Percentiles rank a stretch among this genome's conserved stretches.
Evolutionary conservation across 2,888 invertebrate species (phyloP).

Genomic region (Acrocyrtus sp.): DNA sequence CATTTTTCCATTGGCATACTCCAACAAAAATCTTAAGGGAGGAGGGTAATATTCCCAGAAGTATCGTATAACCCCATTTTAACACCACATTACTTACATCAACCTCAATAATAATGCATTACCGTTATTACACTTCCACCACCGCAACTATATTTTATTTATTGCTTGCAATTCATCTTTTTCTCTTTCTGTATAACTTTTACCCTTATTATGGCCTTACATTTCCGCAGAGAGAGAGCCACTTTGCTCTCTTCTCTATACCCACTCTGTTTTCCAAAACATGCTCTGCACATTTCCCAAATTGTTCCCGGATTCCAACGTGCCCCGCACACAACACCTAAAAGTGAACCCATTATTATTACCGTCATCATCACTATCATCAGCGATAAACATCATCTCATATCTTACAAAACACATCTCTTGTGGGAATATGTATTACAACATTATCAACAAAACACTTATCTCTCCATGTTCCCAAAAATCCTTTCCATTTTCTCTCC

Average conservation of each 20-base stretch:
- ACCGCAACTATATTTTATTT: too few relatives aligned
- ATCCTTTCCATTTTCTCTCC: slow-evolving; percentile 1
- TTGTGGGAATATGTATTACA: slow-evolving; percentile 39
- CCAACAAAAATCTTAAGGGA: slow-evolving; percentile 8
- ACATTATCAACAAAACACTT: slow-evolving; percentile 22
- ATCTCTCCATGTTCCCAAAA: too few relatives aligned
- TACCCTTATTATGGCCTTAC: too few relatives aligned
- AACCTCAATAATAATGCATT: slow-evolving; percentile 23
- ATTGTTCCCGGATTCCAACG: too few relatives aligned
- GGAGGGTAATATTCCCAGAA: slow-evolving; percentile 38
- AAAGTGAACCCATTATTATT: slow-evolving; percentile 33
- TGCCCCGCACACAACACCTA: too few relatives aligned
- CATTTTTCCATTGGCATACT: too few relatives aligned
- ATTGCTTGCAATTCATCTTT: too few relatives aligned
- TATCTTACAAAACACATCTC: slow-evolving; percentile 32
- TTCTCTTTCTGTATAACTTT: too few relatives aligned
- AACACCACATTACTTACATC: slow-evolving; percentile 32
- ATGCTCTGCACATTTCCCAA: too few relatives aligned
- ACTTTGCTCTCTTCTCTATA: too few relatives aligned
- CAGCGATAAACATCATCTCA: slow-evolving; percentile 41
- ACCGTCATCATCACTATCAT: slow-evolving; percentile 22
- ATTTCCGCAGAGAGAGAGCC: too few relatives aligned
- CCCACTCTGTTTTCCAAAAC: too few relatives aligned
- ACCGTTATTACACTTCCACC: slow-evolving; percentile 19
- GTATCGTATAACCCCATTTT: slow-evolving; percentile 33